Conservation (phyloP, 2,113 vertebrate genomes). For the Dicrurus megarhynchus region DNA sequence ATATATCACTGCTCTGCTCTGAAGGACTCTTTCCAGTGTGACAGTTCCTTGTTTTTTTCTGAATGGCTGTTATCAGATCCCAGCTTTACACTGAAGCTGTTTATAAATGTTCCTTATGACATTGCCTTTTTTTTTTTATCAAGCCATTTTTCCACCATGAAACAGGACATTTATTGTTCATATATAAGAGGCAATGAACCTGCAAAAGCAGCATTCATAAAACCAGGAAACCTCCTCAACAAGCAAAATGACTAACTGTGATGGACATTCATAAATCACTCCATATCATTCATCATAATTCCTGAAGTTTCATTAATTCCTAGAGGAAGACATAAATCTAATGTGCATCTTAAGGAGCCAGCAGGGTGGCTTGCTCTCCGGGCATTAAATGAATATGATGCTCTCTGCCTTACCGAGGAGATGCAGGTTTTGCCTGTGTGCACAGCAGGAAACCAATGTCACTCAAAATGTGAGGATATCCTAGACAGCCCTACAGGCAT, state of each 20-base stretch:
- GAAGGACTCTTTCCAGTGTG: neutral
- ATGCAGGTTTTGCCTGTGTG: neutral
- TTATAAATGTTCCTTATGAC: slow-evolving; percentile 22
- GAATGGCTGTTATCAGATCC: neutral
- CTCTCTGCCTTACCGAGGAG: neutral
- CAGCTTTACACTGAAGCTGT: slow-evolving; percentile 8
- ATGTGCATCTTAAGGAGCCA: neutral
- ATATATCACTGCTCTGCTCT: neutral
- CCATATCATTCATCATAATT: neutral
- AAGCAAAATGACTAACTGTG: neutral
- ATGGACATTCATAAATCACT: neutral
- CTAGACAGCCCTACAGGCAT: neutral
- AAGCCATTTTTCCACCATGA: slow-evolving; percentile 1
- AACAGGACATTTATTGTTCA: slow-evolving; percentile 29
- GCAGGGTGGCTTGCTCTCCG: neutral
- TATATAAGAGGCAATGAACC: slow-evolving; percentile 11
- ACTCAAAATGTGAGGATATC: neutral
- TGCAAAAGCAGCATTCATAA: neutral
- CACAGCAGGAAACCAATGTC: neutral
- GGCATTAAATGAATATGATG: neutral
- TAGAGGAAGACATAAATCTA: neutral
- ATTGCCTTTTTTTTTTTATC: neutral
- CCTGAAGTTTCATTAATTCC: slow-evolving; percentile 35
- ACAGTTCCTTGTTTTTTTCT: neutral
- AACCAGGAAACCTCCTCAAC: neutral